Conservation (phyloP, 1,140 invertebrate species). For the Wasmannia auropunctata region DNA sequence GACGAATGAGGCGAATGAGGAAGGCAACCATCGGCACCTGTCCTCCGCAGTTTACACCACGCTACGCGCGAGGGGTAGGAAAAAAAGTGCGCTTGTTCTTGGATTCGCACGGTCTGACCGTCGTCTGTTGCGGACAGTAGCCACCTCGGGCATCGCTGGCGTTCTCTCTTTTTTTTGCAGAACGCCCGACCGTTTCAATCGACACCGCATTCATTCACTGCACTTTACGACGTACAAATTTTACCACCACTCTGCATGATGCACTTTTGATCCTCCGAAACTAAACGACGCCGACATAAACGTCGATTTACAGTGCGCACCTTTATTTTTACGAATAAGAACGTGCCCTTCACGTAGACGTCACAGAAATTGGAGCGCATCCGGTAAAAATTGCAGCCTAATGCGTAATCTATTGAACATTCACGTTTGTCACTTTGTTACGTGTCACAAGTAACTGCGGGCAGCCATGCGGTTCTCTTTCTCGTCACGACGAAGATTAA, state of each 20-base stretch:
- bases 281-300: background rate
- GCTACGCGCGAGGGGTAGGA: too few relatives aligned
- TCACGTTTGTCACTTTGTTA: conserved; percentile 30
- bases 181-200: background rate
- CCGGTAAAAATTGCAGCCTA: background rate
- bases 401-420: background rate
- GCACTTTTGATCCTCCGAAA: background rate
- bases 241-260: background rate
- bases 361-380: background rate
- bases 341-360: background rate
- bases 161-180: background rate
- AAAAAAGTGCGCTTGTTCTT: background rate
- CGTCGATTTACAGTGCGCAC: background rate
- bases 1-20: conserved; percentile 22
- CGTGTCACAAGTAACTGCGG: background rate
- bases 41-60: background rate
- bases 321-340: background rate
- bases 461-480: background rate
- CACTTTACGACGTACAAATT: conserved; percentile 15
- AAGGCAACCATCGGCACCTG: conserved; percentile 17
- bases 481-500: conserved; percentile 43
- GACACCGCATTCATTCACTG: conserved; percentile 7
- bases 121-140: background rate
- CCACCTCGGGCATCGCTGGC: background rate
- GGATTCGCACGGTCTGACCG: background rate